Conservation (phyloP, 2,113 vertebrate genomes). For the Mesembrinibis cayennensis region DNA sequence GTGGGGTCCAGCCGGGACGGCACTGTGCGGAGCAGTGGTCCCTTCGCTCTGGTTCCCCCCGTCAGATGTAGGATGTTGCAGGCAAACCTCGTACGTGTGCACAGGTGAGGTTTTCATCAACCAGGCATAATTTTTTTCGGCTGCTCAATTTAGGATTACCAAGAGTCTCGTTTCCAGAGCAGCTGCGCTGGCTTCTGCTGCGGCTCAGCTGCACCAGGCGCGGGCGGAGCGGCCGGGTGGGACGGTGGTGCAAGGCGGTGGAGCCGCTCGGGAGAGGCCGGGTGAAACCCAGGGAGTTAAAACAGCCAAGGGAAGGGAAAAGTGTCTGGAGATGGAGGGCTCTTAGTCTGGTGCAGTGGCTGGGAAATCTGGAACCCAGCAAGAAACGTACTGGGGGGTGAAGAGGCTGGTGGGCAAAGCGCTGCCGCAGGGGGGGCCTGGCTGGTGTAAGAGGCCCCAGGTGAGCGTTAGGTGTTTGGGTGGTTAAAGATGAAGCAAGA, state of each 20-base stretch:
- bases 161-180: not conserved
- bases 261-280: not conserved
- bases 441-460: not conserved
- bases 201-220: not conserved
- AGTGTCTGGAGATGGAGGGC: rapidly evolving
- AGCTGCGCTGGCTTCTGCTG: rapidly evolving
- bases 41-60: no score
- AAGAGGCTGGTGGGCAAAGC: not conserved
- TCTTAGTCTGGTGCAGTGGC: not conserved
- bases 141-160: rapidly evolving
- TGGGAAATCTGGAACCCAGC: not conserved
- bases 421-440: not conserved
- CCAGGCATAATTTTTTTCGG: rapidly evolving
- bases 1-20: not conserved
- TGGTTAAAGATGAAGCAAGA: not conserved
- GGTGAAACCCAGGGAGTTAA: rapidly evolving
- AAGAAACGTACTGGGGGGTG: not conserved
- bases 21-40: rapidly evolving
- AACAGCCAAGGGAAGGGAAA: not conserved
- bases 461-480: not conserved
- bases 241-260: not conserved
- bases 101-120: not conserved
- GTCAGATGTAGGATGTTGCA: rapidly evolving
- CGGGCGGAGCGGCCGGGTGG: not conserved
- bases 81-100: rapidly evolving